These are phyloP conservation scores for Drosophila incognita DNA, from an alignment of 2,888 invertebrate genomes.

Conservation along the genomic window DNA sequence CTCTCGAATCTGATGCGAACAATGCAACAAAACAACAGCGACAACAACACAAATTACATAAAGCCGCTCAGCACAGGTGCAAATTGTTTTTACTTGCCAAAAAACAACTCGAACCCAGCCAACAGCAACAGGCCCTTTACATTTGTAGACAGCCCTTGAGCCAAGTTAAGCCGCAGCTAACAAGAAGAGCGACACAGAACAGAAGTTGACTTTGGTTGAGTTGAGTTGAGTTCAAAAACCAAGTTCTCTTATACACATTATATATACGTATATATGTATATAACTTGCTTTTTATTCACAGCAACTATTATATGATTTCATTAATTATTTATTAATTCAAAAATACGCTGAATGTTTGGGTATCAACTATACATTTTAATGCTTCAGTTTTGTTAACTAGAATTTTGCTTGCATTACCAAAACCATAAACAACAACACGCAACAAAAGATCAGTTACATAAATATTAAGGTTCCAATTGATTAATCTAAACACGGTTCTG, in stretches of 20 bases:
- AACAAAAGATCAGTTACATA: not conserved
- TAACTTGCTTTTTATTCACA: not conserved
- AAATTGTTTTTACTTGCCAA: slow-evolving; percentile 38
- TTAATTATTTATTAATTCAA: not conserved
- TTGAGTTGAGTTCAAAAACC: not conserved
- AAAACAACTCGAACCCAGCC: not conserved
- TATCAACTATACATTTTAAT: not conserved
- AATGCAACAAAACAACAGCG: slow-evolving; percentile 9
- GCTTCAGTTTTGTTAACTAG: not conserved
- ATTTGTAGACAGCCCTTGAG: slow-evolving; percentile 13
- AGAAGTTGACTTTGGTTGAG: not conserved
- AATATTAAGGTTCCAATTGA: not conserved
- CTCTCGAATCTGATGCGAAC: slow-evolving; percentile 15
- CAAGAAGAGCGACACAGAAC: not conserved
- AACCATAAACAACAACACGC: not conserved
- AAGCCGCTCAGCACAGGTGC: slow-evolving; percentile 31
- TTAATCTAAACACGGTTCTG: not conserved
- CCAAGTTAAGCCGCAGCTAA: not conserved
- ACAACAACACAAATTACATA: slow-evolving; percentile 6
- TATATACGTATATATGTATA: not conserved
- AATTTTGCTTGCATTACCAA: rapidly evolving
- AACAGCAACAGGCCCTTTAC: not conserved
- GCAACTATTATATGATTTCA: not conserved
- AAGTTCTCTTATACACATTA: too few relatives aligned
- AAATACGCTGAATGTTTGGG: not conserved